Base-by-base conservation (phyloP, 2,797 vertebrate genomes). In the Tauraco hartlaubi region DNA sequence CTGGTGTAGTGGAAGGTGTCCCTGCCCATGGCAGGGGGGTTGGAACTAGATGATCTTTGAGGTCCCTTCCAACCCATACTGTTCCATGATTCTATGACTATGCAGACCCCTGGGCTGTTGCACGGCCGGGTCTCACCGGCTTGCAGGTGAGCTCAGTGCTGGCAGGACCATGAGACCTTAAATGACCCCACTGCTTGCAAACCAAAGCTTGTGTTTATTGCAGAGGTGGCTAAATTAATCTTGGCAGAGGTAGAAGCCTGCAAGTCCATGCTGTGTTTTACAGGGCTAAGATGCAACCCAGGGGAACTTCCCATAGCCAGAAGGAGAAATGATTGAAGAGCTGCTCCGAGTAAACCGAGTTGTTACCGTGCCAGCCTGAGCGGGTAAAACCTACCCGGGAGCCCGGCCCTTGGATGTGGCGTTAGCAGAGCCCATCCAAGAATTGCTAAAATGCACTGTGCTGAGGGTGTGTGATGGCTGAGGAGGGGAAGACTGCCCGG, bases 111-210 rank as follows among this genome's bases (percentile, higher is more conserved):
- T 20, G 18, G 33, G 64, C 62, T 29, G 37, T 44, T 55, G 52
- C 5, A 0, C 7, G 25, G n/a, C 33, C 39, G 22, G 28, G 39
- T 62, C 41, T 63, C 1, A 0, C 29, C 7, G 5, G 9, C 2
- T 8, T 71, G 33, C 37, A 48, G 16, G 14, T 8, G 37, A 87
- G 7, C 39, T 68, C 2, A 0, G 4, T 35, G 49, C 33, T 56
- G 33, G 26, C 49, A 63, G 25, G 41, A 73, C 41, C 29, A 4
- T 12, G 48, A 83, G 61, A 33, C 35, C 10, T 73, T 54, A 22
- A 46, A 48, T 1, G 1, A 48, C 49, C 20, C n/a, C 39, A 5
- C 13, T 0, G 0, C 41, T 41, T 81, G 6, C 3, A 39, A 20
- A n/a, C 54, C 56, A 39, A 74, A 51, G 46, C 20, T 59, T 33